phyloP scores from a whole-genome alignment of 2,113 vertebrate genomes.

The Callionymus lyra region DNA sequence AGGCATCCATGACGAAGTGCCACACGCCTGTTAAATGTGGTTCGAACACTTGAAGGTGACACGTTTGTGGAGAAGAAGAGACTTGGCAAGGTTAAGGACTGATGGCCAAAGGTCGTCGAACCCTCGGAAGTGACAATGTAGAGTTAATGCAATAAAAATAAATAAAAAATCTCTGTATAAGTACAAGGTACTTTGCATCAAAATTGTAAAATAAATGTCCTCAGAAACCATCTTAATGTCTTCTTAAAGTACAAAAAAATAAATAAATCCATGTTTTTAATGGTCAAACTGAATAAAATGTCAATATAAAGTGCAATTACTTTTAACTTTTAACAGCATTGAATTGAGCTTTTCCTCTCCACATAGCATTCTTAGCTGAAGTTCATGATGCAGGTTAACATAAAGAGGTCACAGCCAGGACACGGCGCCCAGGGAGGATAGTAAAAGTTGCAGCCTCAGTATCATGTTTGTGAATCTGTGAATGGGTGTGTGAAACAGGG shows the following conservation, averaged over 20 bases:
- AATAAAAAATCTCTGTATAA: too few species aligned
- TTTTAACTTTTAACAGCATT: not conserved
- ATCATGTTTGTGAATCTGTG: slow-evolving; percentile 12
- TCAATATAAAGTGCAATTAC: too few species aligned
- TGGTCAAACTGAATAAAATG: too few species aligned
- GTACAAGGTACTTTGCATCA: too few species aligned
- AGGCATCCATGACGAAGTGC: slow-evolving; percentile 57
- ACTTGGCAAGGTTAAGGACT: slow-evolving; percentile 8
- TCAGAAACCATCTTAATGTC: too few species aligned
- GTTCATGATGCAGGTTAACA: slow-evolving; percentile 6
- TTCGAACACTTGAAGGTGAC: slow-evolving; percentile 32
- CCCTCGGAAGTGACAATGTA: slow-evolving; percentile 68
- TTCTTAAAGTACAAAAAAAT: too few species aligned
- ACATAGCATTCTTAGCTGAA: slow-evolving; percentile 6
- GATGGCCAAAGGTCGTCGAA: slow-evolving; percentile 43
- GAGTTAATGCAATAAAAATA: too few species aligned
- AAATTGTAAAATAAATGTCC: too few species aligned
- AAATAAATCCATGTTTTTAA: too few species aligned
- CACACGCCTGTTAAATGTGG: slow-evolving; percentile 72
- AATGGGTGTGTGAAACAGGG: slow-evolving; percentile 15
- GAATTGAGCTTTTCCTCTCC: slow-evolving; percentile 8
- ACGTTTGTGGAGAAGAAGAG: slow-evolving; percentile 18
- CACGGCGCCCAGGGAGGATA: slow-evolving; percentile 29
- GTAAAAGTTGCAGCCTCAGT: slow-evolving; percentile 48
- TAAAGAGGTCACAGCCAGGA: slow-evolving; percentile 47